Base-by-base conservation (phyloP, 2,113 vertebrate species). In the Corydoras sp. region DNA sequence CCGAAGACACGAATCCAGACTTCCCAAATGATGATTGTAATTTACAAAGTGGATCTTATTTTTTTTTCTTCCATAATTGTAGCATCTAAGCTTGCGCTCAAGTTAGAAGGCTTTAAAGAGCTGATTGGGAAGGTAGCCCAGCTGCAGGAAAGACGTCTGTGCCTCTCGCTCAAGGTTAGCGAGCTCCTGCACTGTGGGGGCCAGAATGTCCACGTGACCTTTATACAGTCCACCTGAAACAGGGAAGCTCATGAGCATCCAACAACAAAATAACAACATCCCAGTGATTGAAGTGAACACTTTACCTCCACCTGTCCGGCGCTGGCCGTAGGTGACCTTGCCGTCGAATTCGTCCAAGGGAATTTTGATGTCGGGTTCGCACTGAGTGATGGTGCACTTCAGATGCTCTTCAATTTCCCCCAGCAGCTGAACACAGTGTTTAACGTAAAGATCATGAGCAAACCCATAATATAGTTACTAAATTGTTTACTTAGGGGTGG, bases 281-380 rank as follows among this genome's bases (percentile, higher is more conserved):
- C 7, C 35, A 5, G 35, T 43, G 35, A 43, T 8, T 43, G 35
- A 56, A n/a, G 32, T 54, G 55, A 15, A 13, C 61, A 58, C 24
- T 8, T 15, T 29, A 62, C 96, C 95, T 54, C 91, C 95, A 61
- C 83, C 0, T 9, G 91, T 86, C 72, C 88, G 91, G 72, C 91
- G 95, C 69, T 97, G 90, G n/a, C 97, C 97, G 1, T 99, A 99
- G 1, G 91, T 92, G 70, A 99, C 97, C 70, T 98, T 99, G 31
- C 96, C 96, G 76, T 99, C 97, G 84, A 99, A 99, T 49, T 99
- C 96, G 80, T 99, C 96, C 70, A 95, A 58, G 0, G 97, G 95
- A 1, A 99, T 92, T 85, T 99, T 99, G 75, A 98, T 90, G 80
- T 99, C 96, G 0, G 92, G 86, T 81, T 98, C 96, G 76, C 97